phyloP scores from a whole-genome alignment of 35 echinoderm and acorn worm species.

The Strongylocentrotus purpuratus region DNA sequence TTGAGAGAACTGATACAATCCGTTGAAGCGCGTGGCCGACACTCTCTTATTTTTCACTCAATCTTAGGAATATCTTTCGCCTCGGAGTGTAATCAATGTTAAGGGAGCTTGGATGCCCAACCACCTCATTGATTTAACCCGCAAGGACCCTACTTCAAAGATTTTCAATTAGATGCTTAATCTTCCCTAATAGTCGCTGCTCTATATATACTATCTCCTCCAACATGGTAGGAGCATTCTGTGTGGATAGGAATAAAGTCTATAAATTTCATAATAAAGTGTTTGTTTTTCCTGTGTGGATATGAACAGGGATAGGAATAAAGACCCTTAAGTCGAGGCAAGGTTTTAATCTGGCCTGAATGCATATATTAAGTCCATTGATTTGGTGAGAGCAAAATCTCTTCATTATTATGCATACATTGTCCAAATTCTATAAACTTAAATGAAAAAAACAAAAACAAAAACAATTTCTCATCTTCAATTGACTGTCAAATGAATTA shows the following conservation, averaged over 20 bases:
- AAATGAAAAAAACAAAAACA: too few species aligned
- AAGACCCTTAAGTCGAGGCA: too few species aligned
- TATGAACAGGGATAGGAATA: too few species aligned
- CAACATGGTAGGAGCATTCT: background rate
- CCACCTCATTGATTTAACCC: background rate
- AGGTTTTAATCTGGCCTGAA: too few species aligned
- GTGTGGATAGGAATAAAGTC: background rate
- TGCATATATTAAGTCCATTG: too few species aligned
- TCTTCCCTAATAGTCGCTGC: constrained; percentile 2
- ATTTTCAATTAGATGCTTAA: constrained; percentile 7
- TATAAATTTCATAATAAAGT: background rate
- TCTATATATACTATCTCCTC: background rate
- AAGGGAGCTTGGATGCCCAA: background rate
- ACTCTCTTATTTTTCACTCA: constrained; percentile 8
- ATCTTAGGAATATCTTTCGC: background rate
- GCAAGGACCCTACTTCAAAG: background rate
- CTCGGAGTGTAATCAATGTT: background rate
- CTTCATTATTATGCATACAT: too few species aligned
- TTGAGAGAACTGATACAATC: constrained; percentile 2
- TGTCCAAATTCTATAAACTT: too few species aligned
- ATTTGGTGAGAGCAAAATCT: too few species aligned
- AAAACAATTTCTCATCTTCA: too few species aligned
- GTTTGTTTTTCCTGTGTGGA: background rate
- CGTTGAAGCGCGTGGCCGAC: background rate
- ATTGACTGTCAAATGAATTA: too few species aligned